These are phyloP conservation scores for Echinometra lucunter DNA, from an alignment of 53 echinoderm and acorn worm species.

Conservation along the genomic window DNA sequence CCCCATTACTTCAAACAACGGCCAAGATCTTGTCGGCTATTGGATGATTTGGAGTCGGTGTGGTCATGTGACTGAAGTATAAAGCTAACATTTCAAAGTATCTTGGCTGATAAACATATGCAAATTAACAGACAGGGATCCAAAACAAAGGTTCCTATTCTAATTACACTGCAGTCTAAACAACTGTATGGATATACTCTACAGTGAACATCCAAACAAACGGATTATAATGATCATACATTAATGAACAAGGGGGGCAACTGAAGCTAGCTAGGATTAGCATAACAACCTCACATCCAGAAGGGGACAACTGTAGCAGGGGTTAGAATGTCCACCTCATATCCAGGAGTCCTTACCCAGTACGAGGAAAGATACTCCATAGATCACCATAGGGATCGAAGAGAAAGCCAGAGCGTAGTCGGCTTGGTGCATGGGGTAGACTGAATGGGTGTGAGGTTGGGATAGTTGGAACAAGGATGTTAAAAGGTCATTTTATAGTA, in stretches of 20 bases:
- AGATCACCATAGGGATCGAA: conserved; percentile 89
- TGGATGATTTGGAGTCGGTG: too few relatives aligned
- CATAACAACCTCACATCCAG: conserved; percentile 52
- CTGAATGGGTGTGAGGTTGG: conserved; percentile 55
- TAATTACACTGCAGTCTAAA: not conserved
- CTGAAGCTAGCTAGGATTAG: conserved; percentile 37
- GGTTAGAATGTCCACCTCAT: conserved; percentile 35
- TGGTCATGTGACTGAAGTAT: too few relatives aligned
- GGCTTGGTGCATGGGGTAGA: conserved; percentile 57
- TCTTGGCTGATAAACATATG: not conserved
- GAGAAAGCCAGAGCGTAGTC: conserved; percentile 65
- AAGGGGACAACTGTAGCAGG: conserved; percentile 46
- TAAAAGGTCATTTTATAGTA: not conserved
- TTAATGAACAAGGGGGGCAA: not conserved
- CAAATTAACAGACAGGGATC: not conserved
- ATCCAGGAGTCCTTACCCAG: conserved; percentile 82
- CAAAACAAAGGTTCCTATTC: not conserved
- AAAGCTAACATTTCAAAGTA: too few relatives aligned
- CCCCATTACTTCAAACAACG: too few relatives aligned
- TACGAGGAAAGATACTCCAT: conserved; percentile 84
- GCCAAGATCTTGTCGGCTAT: too few relatives aligned
- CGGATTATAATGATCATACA: not conserved
- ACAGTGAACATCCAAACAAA: not conserved
- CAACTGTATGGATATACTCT: not conserved
- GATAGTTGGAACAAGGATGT: not conserved